Evolutionary conservation across 2,888 invertebrate genomes (phyloP).

Genomic region (Liposcelis brunnea): DNA sequence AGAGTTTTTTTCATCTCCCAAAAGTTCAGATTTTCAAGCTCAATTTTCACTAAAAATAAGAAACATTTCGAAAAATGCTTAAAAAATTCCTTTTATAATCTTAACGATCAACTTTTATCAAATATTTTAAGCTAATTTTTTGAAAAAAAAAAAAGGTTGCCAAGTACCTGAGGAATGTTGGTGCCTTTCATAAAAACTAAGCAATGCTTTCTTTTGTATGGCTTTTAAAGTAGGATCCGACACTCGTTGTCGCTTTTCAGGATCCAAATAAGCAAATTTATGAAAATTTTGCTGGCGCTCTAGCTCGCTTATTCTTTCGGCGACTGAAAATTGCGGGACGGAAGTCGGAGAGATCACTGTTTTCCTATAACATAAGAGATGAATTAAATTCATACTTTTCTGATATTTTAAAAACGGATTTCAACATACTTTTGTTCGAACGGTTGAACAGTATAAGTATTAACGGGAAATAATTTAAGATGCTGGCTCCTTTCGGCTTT

Average conservation of each 20-base stretch:
- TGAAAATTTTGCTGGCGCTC: conserved; percentile 32
- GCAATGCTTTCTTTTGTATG: conserved; percentile 64
- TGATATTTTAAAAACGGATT: conserved; percentile 5
- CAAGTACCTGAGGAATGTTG: conserved; percentile 25
- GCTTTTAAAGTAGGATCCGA: conserved; percentile 59
- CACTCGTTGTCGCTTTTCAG: conserved; percentile 52
- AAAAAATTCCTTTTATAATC: too few species aligned
- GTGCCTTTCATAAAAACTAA: conserved; percentile 64
- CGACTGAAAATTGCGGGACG: conserved; percentile 38
- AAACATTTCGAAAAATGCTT: too few species aligned
- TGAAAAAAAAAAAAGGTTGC: too few species aligned
- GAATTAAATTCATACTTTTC: neutral
- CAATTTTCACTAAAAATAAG: too few species aligned
- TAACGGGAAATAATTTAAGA: conserved; percentile 48
- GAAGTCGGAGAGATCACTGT: conserved; percentile 19
- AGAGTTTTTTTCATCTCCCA: too few species aligned
- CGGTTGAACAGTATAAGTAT: conserved; percentile 44
- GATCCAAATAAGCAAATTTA: conserved; percentile 51
- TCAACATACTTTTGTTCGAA: conserved; percentile 14
- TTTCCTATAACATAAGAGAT: conserved; percentile 20
- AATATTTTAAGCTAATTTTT: too few species aligned
- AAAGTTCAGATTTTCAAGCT: too few species aligned
- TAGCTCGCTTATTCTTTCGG: conserved; percentile 45
- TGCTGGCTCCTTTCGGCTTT: conserved; percentile 28
- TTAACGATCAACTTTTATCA: too few species aligned